Evolutionary conservation across 2,113 vertebrate species (phyloP).

Genomic region (Lamprotornis superbus): DNA sequence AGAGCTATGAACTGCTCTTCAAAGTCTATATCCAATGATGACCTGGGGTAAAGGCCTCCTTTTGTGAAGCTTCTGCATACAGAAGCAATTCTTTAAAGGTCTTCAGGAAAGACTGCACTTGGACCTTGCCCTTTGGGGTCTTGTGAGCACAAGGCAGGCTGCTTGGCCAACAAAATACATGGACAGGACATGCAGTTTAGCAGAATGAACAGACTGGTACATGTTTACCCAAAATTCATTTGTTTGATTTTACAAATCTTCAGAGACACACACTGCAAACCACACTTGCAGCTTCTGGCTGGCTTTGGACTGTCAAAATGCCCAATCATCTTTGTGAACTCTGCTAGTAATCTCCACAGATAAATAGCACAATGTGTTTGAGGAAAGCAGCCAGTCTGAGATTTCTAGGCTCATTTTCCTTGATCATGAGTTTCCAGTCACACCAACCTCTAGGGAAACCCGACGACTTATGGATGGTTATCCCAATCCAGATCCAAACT

Average conservation of each 20-base stretch:
- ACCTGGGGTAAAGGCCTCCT: background rate
- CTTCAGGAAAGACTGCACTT: background rate
- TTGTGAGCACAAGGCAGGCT: background rate
- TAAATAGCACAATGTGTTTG: background rate
- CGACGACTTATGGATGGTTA: background rate
- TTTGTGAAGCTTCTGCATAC: background rate
- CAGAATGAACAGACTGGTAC: background rate
- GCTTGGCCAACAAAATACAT: background rate
- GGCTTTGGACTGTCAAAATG: background rate
- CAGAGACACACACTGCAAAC: background rate
- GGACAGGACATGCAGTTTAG: background rate
- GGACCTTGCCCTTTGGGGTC: background rate
- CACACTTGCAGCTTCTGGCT: conserved; percentile 16
- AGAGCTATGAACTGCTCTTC: background rate
- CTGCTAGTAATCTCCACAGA: conserved; percentile 6
- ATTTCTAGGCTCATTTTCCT: conserved; percentile 12
- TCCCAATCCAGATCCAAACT: background rate
- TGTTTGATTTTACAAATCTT: background rate
- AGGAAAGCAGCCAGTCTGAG: background rate
- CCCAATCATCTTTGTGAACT: background rate
- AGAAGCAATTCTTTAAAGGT: background rate
- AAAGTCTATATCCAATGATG: background rate
- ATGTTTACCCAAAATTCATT: background rate
- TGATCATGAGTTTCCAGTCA: background rate
- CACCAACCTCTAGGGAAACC: background rate